A percentile compares a stretch with the other conserved stretches of the same genome.
These are phyloP conservation scores for Columba janthina DNA, from an alignment of 2,113 vertebrate genomes.

Conservation along the genomic window DNA sequence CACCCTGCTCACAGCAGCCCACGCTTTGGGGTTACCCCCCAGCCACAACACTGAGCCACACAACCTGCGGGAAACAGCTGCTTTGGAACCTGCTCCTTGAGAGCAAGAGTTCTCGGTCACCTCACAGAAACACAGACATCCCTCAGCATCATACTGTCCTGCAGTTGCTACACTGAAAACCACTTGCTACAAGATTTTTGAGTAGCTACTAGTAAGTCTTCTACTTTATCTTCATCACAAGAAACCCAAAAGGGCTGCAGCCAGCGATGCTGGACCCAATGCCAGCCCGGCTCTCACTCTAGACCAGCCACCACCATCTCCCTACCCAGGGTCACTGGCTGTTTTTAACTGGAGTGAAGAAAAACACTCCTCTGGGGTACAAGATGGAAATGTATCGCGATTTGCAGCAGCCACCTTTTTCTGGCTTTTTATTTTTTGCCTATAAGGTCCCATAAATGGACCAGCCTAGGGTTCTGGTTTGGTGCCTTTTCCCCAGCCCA, in stretches of 20 bases:
- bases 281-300: background rate
- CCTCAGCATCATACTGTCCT: background rate
- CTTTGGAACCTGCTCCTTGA: too few species aligned
- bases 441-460: accelerated
- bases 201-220: background rate
- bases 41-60: accelerated
- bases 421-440: background rate
- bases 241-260: accelerated
- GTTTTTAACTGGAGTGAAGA: background rate
- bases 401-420: background rate
- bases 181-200: background rate
- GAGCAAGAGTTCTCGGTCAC: too few species aligned
- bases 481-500: background rate
- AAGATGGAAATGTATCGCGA: background rate
- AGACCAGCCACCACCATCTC: background rate
- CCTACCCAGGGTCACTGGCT: background rate
- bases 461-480: background rate
- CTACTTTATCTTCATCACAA: too few species aligned
- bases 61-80: background rate
- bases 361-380: accelerated
- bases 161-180: background rate
- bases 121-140: background rate
- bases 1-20: accelerated
- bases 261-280: background rate
- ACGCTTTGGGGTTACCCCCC: background rate